Evolutionary conservation across 1,140 invertebrate genomes (phyloP), one percentile per base, ranked within the genome.

Genomic region (Bombus cullumanus): DNA sequence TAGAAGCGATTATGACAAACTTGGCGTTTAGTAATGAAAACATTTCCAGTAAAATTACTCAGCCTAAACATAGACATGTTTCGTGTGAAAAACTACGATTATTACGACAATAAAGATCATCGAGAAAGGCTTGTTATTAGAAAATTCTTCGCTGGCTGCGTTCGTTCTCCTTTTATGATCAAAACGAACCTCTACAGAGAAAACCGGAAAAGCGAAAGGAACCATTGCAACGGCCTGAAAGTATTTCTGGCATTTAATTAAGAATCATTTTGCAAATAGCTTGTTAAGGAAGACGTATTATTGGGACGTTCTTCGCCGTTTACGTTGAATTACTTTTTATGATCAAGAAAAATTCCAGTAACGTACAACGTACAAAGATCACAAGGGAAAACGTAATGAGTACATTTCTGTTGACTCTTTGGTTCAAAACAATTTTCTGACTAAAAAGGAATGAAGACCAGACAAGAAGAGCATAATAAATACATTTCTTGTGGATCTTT

Each of bases 131-230:
- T 53, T 25, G 53, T 72, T 81, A 73, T 81, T 66, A 85, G 83
- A 74, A 73, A 85, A 85, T 81, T 64, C 59, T 81, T 74, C 59
- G 71, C 43, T 22, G 9, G 15, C 8, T 25, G 10, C 69, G 71
- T 37, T 43, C 31, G 41, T 73, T 85, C 28, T 39, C 83, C 83
- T 85, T 85, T 81, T 85, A 85, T 18, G 83, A 85, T 64, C 12
- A 10, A 25, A 25, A 34, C 78, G 68, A 74, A 80, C 41, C 69
- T 81, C 34, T 66, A 57, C 83, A 37, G 71, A 69, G 78, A 81
- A 80, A 85, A 89, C 84, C 88, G 88, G 88, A 89, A 89, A 89
- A 89, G 74, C 88, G 80, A 89, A 79, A 83, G 88, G 88, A 89
- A 89, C 88, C 73, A 59, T 37, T 73, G 74, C 69, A 57, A 78